Evolutionary conservation across 2,113 vertebrate genomes (phyloP).

Genomic region (Felis chaus): DNA sequence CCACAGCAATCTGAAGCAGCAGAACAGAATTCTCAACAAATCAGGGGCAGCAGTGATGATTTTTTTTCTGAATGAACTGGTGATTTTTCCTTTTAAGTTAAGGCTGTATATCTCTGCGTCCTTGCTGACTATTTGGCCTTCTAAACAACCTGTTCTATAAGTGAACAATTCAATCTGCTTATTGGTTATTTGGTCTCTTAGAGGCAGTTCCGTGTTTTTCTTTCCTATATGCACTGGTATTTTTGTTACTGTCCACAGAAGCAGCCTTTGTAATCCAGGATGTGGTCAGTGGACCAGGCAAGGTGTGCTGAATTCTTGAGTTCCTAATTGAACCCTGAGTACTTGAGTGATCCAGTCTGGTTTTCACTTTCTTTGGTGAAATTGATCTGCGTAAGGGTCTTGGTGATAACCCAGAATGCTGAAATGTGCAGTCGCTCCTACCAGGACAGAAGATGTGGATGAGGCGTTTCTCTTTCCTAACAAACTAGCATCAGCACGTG

Average conservation of each 20-base stretch:
- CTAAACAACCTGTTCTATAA: neutral
- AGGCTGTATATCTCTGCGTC: neutral
- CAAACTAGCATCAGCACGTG: too few relatives aligned
- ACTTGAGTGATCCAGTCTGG: neutral
- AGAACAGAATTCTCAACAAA: neutral
- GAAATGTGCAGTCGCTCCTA: neutral
- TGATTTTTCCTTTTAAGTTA: slow-evolving; percentile 69
- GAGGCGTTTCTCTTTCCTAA: neutral
- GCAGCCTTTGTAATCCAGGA: neutral
- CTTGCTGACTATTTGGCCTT: slow-evolving; percentile 33
- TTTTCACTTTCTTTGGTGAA: slow-evolving; percentile 1
- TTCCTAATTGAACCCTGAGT: neutral
- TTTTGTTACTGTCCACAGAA: neutral
- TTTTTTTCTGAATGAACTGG: slow-evolving; percentile 41
- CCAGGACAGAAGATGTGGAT: neutral
- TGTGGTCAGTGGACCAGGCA: neutral
- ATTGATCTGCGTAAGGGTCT: neutral
- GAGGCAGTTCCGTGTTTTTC: neutral
- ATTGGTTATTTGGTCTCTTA: slow-evolving; percentile 35
- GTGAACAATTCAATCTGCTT: neutral
- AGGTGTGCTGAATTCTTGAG: neutral
- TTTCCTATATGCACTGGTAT: neutral
- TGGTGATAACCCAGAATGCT: neutral
- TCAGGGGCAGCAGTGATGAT: neutral
- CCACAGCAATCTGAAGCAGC: neutral